Evolutionary conservation across 2,888 invertebrate genomes (phyloP).

Genomic region (Drosophila phalerata): DNA sequence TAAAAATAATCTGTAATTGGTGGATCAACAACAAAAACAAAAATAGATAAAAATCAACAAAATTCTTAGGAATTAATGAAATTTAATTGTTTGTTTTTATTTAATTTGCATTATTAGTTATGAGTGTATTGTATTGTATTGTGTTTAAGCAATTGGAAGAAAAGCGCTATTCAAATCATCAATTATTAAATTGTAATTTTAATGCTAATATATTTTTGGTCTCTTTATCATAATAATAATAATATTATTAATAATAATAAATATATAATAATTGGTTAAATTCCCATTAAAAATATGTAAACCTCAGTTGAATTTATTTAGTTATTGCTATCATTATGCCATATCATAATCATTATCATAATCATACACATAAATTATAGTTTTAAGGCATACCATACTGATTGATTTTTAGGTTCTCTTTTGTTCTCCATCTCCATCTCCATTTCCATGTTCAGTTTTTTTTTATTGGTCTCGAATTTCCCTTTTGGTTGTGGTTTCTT

Average conservation of each 20-base stretch:
- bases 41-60: background rate
- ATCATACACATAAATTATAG: conserved; percentile 9
- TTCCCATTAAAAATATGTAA: conserved; percentile 41
- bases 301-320: conserved; percentile 46
- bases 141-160: conserved; percentile 35
- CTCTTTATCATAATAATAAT: conserved; percentile 22
- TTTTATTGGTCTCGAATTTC: background rate
- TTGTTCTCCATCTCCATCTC: background rate
- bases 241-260: conserved; percentile 21
- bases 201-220: conserved; percentile 43
- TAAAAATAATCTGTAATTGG: conserved; percentile 29
- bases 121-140: conserved; percentile 34
- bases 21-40: conserved; percentile 11
- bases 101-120: conserved; percentile 26
- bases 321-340: conserved; percentile 28
- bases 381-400: conserved; percentile 17
- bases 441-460: conserved; percentile 4
- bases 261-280: conserved; percentile 39
- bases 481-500: conserved; percentile 46
- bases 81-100: conserved; percentile 11
- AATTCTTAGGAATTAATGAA: conserved; percentile 2
- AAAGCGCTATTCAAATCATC: conserved; percentile 19
- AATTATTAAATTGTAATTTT: conserved; percentile 26
- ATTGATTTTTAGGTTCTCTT: conserved; percentile 8
- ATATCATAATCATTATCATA: conserved; percentile 12